These are phyloP conservation scores for Propithecus coquereli DNA, from an alignment of 2,113 vertebrate species.

Conservation along the genomic window DNA sequence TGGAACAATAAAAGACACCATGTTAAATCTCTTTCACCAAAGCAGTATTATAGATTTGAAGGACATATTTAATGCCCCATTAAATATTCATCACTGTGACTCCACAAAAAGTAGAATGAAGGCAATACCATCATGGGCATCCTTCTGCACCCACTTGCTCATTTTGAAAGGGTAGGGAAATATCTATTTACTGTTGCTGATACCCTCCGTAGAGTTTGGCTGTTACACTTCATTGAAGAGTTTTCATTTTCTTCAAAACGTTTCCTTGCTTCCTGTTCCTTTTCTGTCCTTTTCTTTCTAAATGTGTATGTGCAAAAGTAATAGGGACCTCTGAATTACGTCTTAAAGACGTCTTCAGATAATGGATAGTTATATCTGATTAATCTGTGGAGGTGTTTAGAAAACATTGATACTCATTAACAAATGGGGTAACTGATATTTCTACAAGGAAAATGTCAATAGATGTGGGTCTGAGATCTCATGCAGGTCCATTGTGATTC, in stretches of 20 bases:
- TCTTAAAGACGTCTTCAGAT: constrained; percentile 28
- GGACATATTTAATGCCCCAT: neutral
- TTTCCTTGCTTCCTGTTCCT: neutral
- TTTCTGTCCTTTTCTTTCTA: neutral
- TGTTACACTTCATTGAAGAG: neutral
- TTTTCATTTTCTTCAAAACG: neutral
- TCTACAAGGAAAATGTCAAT: neutral
- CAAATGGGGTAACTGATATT: neutral
- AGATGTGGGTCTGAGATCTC: neutral
- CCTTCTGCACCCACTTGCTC: neutral
- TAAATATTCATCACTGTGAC: neutral
- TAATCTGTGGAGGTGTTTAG: constrained; percentile 18
- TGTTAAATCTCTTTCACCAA: constrained; percentile 5
- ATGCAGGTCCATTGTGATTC: neutral
- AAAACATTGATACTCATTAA: neutral
- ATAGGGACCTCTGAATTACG: neutral
- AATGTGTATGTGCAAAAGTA: neutral
- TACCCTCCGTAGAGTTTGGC: neutral
- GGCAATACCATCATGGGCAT: neutral
- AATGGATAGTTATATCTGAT: neutral
- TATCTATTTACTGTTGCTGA: neutral
- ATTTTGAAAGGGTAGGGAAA: neutral
- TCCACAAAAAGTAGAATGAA: neutral
- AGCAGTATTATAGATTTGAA: neutral
- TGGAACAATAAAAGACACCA: neutral